Conservation (phyloP, 2,113 vertebrate species). For the Chitala chitala region DNA sequence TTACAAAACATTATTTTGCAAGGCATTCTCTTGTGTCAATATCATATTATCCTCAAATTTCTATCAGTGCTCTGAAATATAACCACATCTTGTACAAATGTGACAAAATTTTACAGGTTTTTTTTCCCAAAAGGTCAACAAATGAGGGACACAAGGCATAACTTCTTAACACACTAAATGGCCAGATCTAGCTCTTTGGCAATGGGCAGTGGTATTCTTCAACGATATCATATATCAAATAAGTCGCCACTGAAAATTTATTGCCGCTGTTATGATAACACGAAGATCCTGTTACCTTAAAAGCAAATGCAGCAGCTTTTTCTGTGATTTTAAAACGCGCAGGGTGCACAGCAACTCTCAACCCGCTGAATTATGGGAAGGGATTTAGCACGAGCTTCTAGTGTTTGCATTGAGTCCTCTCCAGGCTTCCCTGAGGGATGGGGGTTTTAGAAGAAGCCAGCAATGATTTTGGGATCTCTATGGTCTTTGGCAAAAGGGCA, state of each 20-base stretch:
- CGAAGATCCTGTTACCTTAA: not conserved
- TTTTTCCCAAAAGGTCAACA: not conserved
- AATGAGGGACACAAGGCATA: not conserved
- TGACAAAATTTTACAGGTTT: not conserved
- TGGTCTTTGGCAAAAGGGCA: too few relatives aligned
- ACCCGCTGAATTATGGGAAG: too few relatives aligned
- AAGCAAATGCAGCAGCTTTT: too few relatives aligned
- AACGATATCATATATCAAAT: constrained; percentile 6
- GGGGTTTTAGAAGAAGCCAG: too few relatives aligned
- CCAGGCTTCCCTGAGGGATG: too few relatives aligned
- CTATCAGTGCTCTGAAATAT: constrained; percentile 1
- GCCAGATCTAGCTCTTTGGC: not conserved
- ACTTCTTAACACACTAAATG: not conserved
- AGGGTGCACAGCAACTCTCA: too few relatives aligned
- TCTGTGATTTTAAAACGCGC: too few relatives aligned
- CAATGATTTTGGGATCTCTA: too few relatives aligned
- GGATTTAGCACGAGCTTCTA: too few relatives aligned
- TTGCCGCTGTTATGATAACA: not conserved
- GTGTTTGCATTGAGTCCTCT: too few relatives aligned
- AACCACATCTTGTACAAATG: not conserved
- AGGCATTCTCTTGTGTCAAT: not conserved
- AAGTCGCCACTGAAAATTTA: not conserved
- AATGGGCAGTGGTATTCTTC: constrained; percentile 1
- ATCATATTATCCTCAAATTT: constrained; percentile 3
- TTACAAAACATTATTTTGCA: constrained; percentile 6